Evolutionary conservation across 2,113 vertebrate species (phyloP).

Genomic region (Rostratula benghalensis): DNA sequence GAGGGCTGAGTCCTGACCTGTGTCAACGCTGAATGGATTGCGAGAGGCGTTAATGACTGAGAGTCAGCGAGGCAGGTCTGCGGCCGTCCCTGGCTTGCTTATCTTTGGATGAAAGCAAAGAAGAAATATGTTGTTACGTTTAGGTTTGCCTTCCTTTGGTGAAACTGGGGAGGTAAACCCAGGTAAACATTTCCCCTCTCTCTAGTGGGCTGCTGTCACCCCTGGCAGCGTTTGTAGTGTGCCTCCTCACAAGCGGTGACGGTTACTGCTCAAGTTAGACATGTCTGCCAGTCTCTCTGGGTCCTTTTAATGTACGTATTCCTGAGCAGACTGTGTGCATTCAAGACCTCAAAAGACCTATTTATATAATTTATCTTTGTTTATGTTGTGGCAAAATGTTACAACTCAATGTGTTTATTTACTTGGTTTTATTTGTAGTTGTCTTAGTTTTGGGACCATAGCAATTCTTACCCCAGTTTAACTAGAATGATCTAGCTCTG

Average conservation of each 20-base stretch:
- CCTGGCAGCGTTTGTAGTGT: background rate
- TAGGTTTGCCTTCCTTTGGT: background rate
- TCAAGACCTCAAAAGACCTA: background rate
- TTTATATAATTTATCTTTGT: background rate
- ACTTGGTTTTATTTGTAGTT: background rate
- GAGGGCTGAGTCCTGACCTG: slow-evolving; percentile 29
- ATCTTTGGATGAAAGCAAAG: background rate
- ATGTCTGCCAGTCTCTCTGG: background rate
- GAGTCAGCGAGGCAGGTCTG: background rate
- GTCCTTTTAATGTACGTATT: background rate
- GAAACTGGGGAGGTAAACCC: too few species aligned
- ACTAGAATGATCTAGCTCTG: background rate
- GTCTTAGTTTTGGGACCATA: background rate
- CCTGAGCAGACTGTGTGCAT: background rate
- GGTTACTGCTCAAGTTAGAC: background rate
- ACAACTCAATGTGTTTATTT: background rate
- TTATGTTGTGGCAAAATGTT: background rate
- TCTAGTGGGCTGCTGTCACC: background rate
- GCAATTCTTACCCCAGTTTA: background rate
- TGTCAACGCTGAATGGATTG: background rate
- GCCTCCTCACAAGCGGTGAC: background rate
- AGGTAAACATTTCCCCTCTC: background rate
- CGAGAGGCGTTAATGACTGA: background rate
- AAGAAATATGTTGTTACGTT: background rate
- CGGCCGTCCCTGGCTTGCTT: background rate